Evolutionary conservation across 2,888 invertebrate species (phyloP).

Genomic region (Polyommatus iphigenia): DNA sequence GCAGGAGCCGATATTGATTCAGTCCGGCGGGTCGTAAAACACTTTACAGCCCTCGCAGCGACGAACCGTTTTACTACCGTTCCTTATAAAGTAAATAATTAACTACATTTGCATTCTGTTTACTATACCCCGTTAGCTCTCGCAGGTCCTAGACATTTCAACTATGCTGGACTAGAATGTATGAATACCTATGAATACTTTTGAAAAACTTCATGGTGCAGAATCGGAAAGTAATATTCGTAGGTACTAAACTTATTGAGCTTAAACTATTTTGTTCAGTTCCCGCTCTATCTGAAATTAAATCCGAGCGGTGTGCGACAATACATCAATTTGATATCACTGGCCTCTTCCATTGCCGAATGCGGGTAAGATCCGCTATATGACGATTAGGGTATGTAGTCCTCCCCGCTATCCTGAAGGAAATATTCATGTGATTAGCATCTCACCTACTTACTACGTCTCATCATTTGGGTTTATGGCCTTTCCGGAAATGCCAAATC

Average conservation of each 20-base stretch:
- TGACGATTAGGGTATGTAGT: not conserved
- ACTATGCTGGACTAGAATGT: not conserved
- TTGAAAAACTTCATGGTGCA: not conserved
- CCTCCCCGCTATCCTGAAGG: not conserved
- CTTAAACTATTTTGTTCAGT: not conserved
- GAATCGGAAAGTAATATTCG: not conserved
- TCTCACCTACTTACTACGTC: not conserved
- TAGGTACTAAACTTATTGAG: not conserved
- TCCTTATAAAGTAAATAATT: slow-evolving; percentile 17
- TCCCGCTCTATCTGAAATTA: not conserved
- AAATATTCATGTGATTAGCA: not conserved
- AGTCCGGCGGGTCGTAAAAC: slow-evolving; percentile 7
- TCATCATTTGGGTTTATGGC: not conserved
- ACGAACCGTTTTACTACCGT: not conserved
- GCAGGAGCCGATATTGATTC: slow-evolving; percentile 21
- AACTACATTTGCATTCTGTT: slow-evolving; percentile 21
- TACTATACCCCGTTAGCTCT: not conserved
- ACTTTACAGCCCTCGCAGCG: not conserved
- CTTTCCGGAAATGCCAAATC: not conserved
- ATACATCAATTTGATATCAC: not conserved
- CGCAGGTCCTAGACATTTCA: not conserved
- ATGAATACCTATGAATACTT: not conserved
- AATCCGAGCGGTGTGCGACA: not conserved
- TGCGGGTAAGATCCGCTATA: not conserved
- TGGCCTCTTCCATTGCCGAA: not conserved